These are phyloP conservation scores for Ellobium chinense DNA, from an alignment of 2,888 invertebrate species.

Conservation along the genomic window DNA sequence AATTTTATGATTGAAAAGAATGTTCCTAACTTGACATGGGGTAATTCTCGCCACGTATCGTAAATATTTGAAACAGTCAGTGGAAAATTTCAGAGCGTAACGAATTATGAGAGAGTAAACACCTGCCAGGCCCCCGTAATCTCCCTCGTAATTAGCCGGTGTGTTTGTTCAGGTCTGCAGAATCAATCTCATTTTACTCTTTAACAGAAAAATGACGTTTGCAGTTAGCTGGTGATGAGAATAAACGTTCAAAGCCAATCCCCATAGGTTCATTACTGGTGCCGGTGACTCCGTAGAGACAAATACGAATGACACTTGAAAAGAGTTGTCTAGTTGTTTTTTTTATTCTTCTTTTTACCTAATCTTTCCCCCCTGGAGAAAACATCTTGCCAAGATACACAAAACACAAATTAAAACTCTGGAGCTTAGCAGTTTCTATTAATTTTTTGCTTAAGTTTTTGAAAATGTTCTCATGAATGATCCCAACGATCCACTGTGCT, in stretches of 20 bases:
- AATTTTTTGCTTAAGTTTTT: background rate
- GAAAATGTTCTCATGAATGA: background rate
- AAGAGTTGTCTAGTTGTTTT: too few species aligned
- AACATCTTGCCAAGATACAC: too few species aligned
- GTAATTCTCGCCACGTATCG: background rate
- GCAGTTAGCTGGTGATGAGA: background rate
- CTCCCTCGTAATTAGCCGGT: background rate
- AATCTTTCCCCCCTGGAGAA: too few species aligned
- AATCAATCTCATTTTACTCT: background rate
- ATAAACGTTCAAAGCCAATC: background rate
- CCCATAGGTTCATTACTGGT: background rate
- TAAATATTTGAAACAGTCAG: background rate
- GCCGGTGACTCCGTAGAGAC: background rate
- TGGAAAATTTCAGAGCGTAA: background rate
- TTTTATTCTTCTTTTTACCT: too few species aligned
- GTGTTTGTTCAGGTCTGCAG: background rate
- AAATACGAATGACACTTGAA: background rate
- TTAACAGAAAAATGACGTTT: background rate
- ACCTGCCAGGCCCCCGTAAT: background rate
- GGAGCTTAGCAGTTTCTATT: too few species aligned
- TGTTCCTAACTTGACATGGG: background rate
- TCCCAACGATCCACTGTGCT: background rate
- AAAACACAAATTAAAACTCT: too few species aligned
- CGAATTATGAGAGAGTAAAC: background rate
- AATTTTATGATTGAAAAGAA: background rate